phyloP scores from a whole-genome alignment of 2,797 vertebrate species.

The Pseudomugil gertrudae region DNA sequence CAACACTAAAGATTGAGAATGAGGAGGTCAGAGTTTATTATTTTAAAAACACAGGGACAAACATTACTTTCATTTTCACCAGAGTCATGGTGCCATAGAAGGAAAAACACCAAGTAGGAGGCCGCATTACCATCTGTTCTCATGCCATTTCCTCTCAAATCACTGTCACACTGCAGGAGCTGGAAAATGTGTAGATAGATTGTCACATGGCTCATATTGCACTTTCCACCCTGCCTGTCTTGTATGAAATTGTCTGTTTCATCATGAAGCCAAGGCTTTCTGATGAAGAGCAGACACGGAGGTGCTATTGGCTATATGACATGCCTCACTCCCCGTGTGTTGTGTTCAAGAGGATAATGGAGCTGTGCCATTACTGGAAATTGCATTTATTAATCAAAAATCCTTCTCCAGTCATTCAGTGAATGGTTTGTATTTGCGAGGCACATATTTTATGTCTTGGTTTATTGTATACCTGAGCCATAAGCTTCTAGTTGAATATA shows the following conservation, averaged over 20 bases:
- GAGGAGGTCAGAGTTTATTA: conserved; percentile 89
- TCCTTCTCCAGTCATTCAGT: conserved; percentile 33
- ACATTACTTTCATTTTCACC: conserved; percentile 41
- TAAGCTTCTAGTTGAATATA: conserved; percentile 15
- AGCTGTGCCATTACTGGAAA: conserved; percentile 50
- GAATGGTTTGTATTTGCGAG: conserved; percentile 37
- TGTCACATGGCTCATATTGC: conserved; percentile 28
- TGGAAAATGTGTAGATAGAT: conserved; percentile 51
- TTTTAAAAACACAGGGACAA: conserved; percentile 31
- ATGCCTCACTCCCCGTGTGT: conserved; percentile 19
- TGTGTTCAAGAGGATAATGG: conserved; percentile 51
- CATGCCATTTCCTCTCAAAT: conserved; percentile 57
- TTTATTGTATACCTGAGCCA: conserved; percentile 48
- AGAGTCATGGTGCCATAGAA: conserved; percentile 31
- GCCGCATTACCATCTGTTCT: conserved; percentile 73
- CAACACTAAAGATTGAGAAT: conserved; percentile 97
- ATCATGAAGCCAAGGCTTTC: conserved; percentile 31
- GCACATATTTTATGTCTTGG: conserved; percentile 41
- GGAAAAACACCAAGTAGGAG: conserved; percentile 45
- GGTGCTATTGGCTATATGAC: conserved; percentile 38
- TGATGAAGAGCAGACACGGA: conserved; percentile 37
- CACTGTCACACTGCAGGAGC: conserved; percentile 49
- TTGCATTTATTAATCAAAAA: conserved; percentile 60
- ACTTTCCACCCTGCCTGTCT: conserved; percentile 6
- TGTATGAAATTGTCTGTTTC: conserved; percentile 32